phyloP scores from a whole-genome alignment of 1,140 invertebrate genomes.

The Leptinotarsa undecemlineata region DNA sequence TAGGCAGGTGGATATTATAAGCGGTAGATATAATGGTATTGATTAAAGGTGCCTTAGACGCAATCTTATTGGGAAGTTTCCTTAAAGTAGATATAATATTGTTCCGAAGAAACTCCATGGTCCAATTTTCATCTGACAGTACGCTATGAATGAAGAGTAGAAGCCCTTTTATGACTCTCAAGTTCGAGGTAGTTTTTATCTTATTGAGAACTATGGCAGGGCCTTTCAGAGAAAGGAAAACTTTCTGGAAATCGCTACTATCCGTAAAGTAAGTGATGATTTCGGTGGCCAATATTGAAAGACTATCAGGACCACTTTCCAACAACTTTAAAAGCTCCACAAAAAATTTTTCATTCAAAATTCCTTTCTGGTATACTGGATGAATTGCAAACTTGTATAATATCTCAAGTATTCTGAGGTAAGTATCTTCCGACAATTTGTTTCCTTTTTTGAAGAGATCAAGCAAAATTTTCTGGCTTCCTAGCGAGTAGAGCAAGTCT shows the following conservation, averaged over 20 bases:
- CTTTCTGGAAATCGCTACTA: slow-evolving; percentile 33
- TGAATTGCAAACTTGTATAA: slow-evolving; percentile 35
- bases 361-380: slow-evolving; percentile 34
- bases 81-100: slow-evolving; percentile 38
- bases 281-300: slow-evolving; percentile 36
- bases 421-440: slow-evolving; percentile 30
- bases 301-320: slow-evolving; percentile 20
- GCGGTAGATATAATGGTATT: slow-evolving; percentile 36
- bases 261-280: slow-evolving; percentile 35
- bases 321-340: slow-evolving; percentile 34
- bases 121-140: slow-evolving; percentile 40
- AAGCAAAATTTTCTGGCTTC: slow-evolving; percentile 34
- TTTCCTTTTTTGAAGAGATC: slow-evolving; percentile 36
- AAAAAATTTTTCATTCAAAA: slow-evolving; percentile 34
- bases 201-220: slow-evolving; percentile 33
- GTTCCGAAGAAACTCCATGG: slow-evolving; percentile 33
- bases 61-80: slow-evolving; percentile 32
- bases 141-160: slow-evolving; percentile 42
- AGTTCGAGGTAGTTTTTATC: slow-evolving; percentile 31
- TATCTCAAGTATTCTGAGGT: slow-evolving; percentile 39
- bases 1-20: slow-evolving; percentile 41
- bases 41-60: slow-evolving; percentile 35
- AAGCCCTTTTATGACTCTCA: slow-evolving; percentile 37
- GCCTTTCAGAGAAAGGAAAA: slow-evolving; percentile 41
- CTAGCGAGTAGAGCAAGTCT: slow-evolving; percentile 31